A percentile compares a stretch with the other conserved stretches of the same genome.
Evolutionary conservation across 2,797 vertebrate species (phyloP).

Genomic region (Pipistrellus nathusii): DNA sequence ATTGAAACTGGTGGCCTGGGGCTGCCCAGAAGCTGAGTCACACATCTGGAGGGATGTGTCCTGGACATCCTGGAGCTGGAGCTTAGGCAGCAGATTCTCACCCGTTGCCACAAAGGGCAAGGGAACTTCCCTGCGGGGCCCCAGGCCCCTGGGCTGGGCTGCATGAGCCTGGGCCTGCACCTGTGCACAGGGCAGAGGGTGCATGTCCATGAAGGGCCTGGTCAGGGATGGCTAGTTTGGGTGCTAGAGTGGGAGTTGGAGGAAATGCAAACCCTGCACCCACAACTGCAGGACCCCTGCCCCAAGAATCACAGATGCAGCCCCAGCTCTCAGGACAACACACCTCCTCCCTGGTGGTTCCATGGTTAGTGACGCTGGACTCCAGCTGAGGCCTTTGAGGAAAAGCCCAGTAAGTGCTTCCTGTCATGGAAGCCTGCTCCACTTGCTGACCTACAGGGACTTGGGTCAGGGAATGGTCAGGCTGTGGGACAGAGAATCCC

Average conservation of each 20-base stretch:
- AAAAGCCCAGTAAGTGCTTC: no score
- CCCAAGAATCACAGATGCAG: neutral
- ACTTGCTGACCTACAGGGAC: no score
- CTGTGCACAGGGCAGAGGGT: no score
- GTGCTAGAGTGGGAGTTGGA: neutral
- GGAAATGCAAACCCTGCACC: neutral
- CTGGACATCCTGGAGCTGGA: neutral
- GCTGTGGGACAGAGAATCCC: no score
- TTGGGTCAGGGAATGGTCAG: no score
- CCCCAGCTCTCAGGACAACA: neutral
- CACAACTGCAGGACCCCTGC: neutral
- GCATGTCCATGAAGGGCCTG: neutral
- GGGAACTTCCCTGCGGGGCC: neutral
- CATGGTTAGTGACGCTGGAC: neutral
- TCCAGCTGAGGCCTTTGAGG: neutral
- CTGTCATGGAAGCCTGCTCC: no score
- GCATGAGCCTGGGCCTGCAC: neutral
- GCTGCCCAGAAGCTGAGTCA: no score
- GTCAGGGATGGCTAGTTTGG: neutral
- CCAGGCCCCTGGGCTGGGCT: neutral
- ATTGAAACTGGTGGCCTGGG: no score
- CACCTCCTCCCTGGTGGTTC: neutral
- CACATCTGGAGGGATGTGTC: neutral
- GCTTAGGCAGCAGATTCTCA: no score
- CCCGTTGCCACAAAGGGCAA: no score